Conservation (phyloP, 2,113 vertebrate species). For the Macrotus californicus region DNA sequence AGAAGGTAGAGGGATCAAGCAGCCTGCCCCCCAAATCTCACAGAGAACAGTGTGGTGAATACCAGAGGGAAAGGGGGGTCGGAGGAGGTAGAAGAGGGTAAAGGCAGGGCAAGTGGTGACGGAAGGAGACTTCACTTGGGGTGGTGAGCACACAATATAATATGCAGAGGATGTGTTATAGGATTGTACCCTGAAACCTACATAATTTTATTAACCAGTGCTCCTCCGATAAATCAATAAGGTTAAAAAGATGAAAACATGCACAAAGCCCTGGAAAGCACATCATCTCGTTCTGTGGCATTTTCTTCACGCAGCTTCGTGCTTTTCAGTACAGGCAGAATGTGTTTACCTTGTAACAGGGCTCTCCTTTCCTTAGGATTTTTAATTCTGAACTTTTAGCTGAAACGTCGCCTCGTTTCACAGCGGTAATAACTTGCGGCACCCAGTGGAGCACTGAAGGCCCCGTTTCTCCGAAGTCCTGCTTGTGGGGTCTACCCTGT, state of each 20-base stretch:
- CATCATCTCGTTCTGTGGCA: rapidly evolving
- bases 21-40: background rate
- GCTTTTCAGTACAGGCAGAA: background rate
- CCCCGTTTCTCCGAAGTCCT: background rate
- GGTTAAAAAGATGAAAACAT: no score
- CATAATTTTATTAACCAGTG: no score
- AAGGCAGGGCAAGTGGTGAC: background rate
- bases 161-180: background rate
- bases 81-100: background rate
- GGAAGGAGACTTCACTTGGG: background rate
- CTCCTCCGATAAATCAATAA: no score
- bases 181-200: background rate
- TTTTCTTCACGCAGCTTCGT: background rate
- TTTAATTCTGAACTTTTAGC: background rate
- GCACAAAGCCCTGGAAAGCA: rapidly evolving
- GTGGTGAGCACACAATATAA: background rate
- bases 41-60: background rate
- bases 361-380: background rate
- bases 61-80: background rate
- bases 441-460: rapidly evolving
- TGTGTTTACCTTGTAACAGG: rapidly evolving
- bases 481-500: rapidly evolving
- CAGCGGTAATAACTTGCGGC: background rate
- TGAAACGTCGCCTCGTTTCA: background rate
- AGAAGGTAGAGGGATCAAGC: background rate